A percentile compares a stretch with the other conserved stretches of the same genome.
Conservation (phyloP, 2,113 vertebrate species). For the Dinomys branickii region DNA sequence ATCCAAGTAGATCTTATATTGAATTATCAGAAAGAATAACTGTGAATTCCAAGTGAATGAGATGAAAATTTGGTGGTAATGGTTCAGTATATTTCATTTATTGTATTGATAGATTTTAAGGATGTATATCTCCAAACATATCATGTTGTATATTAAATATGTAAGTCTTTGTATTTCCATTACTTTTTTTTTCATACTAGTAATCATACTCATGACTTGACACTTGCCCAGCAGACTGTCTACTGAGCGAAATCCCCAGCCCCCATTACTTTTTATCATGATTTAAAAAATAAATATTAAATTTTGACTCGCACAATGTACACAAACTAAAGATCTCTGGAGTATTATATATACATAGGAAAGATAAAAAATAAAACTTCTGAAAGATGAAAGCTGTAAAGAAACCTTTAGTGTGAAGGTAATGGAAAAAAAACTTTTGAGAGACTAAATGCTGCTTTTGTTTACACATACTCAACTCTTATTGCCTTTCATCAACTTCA, state of each 20-base stretch:
- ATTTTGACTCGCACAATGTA: neutral
- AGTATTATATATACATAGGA: neutral
- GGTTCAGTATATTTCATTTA: neutral
- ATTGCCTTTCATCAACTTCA: neutral
- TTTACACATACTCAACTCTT: neutral
- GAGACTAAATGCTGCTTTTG: neutral
- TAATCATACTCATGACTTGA: no score
- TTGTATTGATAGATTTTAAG: neutral
- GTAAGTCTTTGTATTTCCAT: no score
- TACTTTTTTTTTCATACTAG: no score
- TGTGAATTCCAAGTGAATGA: neutral
- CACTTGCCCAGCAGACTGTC: no score
- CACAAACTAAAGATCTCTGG: neutral
- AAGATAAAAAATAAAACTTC: neutral
- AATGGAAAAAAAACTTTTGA: neutral
- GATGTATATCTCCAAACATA: neutral
- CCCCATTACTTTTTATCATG: no score
- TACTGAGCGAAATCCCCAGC: no score
- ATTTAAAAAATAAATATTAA: neutral
- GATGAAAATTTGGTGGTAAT: neutral
- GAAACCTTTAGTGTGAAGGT: neutral
- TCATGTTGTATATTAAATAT: neutral
- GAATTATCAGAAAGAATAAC: neutral
- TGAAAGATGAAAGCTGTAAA: constrained; percentile 29
- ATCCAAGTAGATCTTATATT: neutral